Conservation (phyloP, 2,888 invertebrate genomes). For the Dascillus cervinus region DNA sequence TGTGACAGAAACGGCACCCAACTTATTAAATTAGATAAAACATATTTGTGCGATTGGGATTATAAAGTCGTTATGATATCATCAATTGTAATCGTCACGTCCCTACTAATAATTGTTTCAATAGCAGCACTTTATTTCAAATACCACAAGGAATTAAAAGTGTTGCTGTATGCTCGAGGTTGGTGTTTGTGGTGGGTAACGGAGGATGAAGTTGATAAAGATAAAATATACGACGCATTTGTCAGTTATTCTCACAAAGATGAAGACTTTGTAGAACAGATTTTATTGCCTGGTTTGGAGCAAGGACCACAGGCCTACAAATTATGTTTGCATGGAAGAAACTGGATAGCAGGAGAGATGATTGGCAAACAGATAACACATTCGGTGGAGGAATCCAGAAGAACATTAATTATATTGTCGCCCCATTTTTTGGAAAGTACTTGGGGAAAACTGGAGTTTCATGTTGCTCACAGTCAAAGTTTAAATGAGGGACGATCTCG, state of each 20-base stretch:
- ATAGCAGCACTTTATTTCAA: constrained; percentile 44
- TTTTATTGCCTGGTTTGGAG: constrained; percentile 60
- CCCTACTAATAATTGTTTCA: constrained; percentile 38
- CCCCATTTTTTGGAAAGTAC: constrained; percentile 65
- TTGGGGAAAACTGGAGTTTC: constrained; percentile 71
- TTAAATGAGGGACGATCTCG: constrained; percentile 59
- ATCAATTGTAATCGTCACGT: constrained; percentile 31
- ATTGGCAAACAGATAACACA: constrained; percentile 65
- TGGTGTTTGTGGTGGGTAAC: constrained; percentile 56
- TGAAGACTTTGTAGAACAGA: constrained; percentile 58
- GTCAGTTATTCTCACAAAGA: constrained; percentile 74
- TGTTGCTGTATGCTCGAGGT: constrained; percentile 56
- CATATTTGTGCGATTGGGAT: too few species aligned
- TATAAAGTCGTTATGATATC: too few species aligned
- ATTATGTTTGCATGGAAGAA: constrained; percentile 64
- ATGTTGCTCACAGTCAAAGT: constrained; percentile 63
- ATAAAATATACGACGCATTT: constrained; percentile 67
- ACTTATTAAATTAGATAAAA: too few species aligned
- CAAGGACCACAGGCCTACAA: constrained; percentile 54
- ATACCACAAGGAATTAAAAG: constrained; percentile 55
- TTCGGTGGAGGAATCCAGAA: constrained; percentile 61
- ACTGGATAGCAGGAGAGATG: constrained; percentile 67
- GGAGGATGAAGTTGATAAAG: constrained; percentile 62
- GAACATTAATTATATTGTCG: constrained; percentile 63
- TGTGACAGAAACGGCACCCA: too few species aligned